Evolutionary conservation across 37 sponge, comb jelly and placozoan genomes (phyloP).

Genomic region (Crambe crambe): DNA sequence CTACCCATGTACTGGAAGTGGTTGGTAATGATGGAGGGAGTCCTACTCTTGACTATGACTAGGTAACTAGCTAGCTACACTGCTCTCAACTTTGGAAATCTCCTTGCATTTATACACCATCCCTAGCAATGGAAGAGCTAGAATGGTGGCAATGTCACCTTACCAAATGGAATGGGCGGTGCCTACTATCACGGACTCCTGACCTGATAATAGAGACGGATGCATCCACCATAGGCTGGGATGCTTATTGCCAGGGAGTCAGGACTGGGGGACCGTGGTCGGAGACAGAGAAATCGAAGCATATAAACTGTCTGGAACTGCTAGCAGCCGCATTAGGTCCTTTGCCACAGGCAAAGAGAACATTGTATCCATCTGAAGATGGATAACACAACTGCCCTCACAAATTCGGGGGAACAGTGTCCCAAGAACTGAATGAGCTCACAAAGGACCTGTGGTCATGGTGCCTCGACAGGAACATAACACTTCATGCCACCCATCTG

Average conservation of each 20-base stretch:
- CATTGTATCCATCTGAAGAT: conserved; percentile 12
- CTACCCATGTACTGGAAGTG: too few relatives aligned
- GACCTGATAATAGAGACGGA: conserved; percentile 22
- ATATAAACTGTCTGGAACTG: conserved; percentile 68
- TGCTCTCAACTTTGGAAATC: too few relatives aligned
- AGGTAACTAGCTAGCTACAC: too few relatives aligned
- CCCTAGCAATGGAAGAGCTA: conserved; percentile 16
- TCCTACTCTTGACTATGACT: too few relatives aligned
- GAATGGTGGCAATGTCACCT: conserved; percentile 41
- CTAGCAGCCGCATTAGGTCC: conserved; percentile 48
- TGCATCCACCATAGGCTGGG: conserved; percentile 57
- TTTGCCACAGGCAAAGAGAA: conserved; percentile 6
- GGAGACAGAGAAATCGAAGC: conserved; percentile 14
- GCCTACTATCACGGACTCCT: neutral
- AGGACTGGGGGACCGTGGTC: conserved; percentile 60
- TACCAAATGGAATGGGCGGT: conserved; percentile 27
- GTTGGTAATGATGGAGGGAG: too few relatives aligned
- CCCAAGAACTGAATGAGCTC: conserved; percentile 10
- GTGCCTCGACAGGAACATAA: conserved; percentile 49
- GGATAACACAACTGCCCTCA: conserved; percentile 47
- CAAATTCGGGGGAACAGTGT: conserved; percentile 45
- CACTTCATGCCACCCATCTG: conserved; percentile 23
- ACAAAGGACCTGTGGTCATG: conserved; percentile 42
- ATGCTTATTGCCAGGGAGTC: conserved; percentile 16
- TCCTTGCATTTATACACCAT: too few relatives aligned